Base-by-base conservation (phyloP, 2,888 invertebrate genomes). In the Metopia argyrocephala region DNA sequence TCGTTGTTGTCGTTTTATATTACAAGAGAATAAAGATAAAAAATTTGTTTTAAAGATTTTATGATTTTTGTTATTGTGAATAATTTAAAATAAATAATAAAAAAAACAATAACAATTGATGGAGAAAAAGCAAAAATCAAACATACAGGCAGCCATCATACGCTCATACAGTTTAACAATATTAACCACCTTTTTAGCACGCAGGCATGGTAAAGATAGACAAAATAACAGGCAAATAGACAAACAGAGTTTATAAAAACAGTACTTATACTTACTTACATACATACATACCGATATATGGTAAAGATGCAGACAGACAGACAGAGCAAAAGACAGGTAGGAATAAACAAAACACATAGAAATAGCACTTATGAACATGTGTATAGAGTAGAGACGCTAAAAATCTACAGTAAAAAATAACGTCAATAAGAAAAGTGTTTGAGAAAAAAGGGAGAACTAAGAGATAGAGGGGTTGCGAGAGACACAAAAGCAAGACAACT, bases 41-140 rank as follows among this genome's bases (percentile, higher is more conserved):
- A 75, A 61, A 66, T 20, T 68, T 56, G 31, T 21, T 68, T 56
- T 48, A 56, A 69, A 54, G 76, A 69, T 62, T 76, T 76, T 57
- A 64, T 76, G 62, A 76, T 62, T 69, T 9, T 38, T 38, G 1
- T 12, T 38, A 0, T 38, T 38, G 0, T 31, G 7, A 0, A 0
- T 38, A 3, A 12, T 38, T 38, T 38, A n/a, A n/a, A n/a, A n/a
- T n/a, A n/a, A n/a, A n/a, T n/a, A n/a, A n/a, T 3, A 15, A 3
- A 27, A 61, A 57, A 50, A 50, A 57, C 48, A 57, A 64, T 73
- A 20, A 56, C 54, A 68, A 45, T 9, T 18, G 54, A 64, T 48
- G 46, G 20, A 45, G 46, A 5, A n/a, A 20, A 27, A 31, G 12
- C 18, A 48, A 5, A 48, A 27, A 15, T 5, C 3, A 48, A 27